These are phyloP conservation scores for Austrofundulus limnaeus DNA, from an alignment of 2,113 vertebrate species.

Conservation along the genomic window DNA sequence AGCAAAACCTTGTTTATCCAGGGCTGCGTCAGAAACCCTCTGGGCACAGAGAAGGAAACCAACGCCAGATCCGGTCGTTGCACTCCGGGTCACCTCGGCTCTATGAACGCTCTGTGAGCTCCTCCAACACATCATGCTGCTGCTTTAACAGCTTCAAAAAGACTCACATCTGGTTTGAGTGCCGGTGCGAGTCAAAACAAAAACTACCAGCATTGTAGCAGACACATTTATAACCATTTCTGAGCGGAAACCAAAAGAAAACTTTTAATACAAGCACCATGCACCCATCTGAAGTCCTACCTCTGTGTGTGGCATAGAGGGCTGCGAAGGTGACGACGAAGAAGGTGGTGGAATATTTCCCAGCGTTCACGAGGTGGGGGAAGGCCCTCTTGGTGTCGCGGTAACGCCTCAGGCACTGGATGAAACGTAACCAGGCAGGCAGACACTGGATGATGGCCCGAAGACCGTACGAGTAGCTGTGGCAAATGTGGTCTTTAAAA, in stretches of 20 bases:
- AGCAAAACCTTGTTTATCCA: slow-evolving; percentile 22
- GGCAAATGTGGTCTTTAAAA: slow-evolving; percentile 71
- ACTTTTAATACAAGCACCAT: no score
- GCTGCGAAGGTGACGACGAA: slow-evolving; percentile 96
- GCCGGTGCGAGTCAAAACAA: slow-evolving; percentile 7
- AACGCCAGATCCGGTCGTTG: slow-evolving; percentile 40
- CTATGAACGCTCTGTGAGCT: slow-evolving; percentile 28
- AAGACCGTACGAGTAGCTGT: slow-evolving; percentile 93
- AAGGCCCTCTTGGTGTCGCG: slow-evolving; percentile 97
- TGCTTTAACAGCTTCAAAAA: slow-evolving; percentile 10
- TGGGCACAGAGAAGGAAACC: slow-evolving; percentile 32
- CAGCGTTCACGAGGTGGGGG: slow-evolving; percentile 96
- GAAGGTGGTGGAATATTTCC: slow-evolving; percentile 99
- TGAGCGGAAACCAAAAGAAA: neutral
- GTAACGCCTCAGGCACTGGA: slow-evolving; percentile 98
- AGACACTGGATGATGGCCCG: slow-evolving; percentile 97
- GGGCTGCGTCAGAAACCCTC: slow-evolving; percentile 43
- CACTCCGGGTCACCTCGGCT: slow-evolving; percentile 59
- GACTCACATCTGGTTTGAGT: neutral
- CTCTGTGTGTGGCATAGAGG: slow-evolving; percentile 91
- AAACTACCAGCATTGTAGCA: neutral
- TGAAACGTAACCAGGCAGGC: slow-evolving; percentile 97
- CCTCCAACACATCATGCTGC: neutral
- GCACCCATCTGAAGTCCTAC: slow-evolving; percentile 73
- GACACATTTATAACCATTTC: neutral